Evolutionary conservation across 2,797 vertebrate genomes (phyloP).

Genomic region (Epinephelus malabaricus): DNA sequence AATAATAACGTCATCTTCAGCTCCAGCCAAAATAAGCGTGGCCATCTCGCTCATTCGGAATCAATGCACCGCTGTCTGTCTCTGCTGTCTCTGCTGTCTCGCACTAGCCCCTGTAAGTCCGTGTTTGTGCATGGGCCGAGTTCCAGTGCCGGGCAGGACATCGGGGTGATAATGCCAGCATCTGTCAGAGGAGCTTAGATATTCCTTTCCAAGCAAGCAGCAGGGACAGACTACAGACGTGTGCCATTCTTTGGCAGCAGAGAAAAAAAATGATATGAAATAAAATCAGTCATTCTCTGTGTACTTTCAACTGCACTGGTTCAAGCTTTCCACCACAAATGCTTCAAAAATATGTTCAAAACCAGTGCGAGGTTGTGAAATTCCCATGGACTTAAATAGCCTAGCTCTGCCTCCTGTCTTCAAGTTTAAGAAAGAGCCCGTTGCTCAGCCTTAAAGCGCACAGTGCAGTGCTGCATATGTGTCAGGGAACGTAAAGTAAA

Average conservation of each 20-base stretch:
- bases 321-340: conserved; percentile 79
- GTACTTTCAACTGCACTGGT: conserved; percentile 82
- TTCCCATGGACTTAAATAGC: conserved; percentile 76
- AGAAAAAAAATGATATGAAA: conserved; percentile 72
- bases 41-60: conserved; percentile 71
- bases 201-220: conserved; percentile 84
- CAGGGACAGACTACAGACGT: conserved; percentile 80
- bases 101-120: conserved; percentile 65
- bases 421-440: conserved; percentile 62
- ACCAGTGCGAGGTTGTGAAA: conserved; percentile 76
- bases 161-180: conserved; percentile 82
- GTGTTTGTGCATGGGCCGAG: conserved; percentile 63
- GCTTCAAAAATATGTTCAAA: conserved; percentile 79
- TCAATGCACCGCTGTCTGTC: conserved; percentile 66
- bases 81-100: conserved; percentile 66
- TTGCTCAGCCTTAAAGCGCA: conserved; percentile 35
- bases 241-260: conserved; percentile 82
- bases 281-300: conserved; percentile 86
- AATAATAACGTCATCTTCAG: conserved; percentile 75
- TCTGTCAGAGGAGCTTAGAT: conserved; percentile 82
- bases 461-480: neutral
- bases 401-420: conserved; percentile 62
- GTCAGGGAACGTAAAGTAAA: conserved; percentile 4
- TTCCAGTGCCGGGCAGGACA: conserved; percentile 69
- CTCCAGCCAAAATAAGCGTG: conserved; percentile 75